Conservation (phyloP, 2,888 invertebrate species). For the Synergus umbraculus region DNA sequence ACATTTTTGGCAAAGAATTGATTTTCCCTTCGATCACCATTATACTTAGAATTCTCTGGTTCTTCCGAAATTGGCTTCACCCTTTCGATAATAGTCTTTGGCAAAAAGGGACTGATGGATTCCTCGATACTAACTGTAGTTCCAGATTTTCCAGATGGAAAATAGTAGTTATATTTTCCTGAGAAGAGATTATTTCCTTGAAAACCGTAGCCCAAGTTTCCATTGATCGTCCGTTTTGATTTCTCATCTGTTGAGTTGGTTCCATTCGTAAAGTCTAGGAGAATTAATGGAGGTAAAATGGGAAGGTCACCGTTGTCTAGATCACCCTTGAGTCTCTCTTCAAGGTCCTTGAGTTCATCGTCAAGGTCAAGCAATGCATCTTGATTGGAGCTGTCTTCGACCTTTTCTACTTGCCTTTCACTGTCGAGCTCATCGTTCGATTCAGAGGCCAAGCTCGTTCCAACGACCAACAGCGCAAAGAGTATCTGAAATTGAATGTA, state of each 20-base stretch:
- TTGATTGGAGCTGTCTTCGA: conserved; percentile 40
- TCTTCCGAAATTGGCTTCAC: conserved; percentile 60
- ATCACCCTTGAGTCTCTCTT: conserved; percentile 49
- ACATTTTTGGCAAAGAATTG: background rate
- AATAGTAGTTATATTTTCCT: conserved; percentile 71
- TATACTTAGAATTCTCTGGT: conserved; percentile 38
- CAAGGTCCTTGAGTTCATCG: conserved; percentile 47
- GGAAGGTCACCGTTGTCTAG: conserved; percentile 61
- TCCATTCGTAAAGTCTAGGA: conserved; percentile 71
- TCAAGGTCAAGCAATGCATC: conserved; percentile 47
- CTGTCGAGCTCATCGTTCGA: conserved; percentile 35
- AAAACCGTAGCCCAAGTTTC: conserved; percentile 85
- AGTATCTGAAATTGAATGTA: conserved; percentile 65
- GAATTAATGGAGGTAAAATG: conserved; percentile 72
- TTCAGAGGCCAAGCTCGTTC: conserved; percentile 47
- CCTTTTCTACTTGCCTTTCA: conserved; percentile 42
- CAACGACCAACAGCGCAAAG: conserved; percentile 59
- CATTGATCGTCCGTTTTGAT: conserved; percentile 85
- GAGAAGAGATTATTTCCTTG: conserved; percentile 77
- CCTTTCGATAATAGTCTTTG: conserved; percentile 71
- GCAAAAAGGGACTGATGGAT: conserved; percentile 71
- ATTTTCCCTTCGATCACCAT: background rate
- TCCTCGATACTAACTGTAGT: conserved; percentile 75
- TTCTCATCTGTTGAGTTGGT: conserved; percentile 69
- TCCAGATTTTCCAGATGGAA: conserved; percentile 72